phyloP scores from a whole-genome alignment of 2,888 invertebrate genomes.

The Trichogramma dendrolimi region DNA sequence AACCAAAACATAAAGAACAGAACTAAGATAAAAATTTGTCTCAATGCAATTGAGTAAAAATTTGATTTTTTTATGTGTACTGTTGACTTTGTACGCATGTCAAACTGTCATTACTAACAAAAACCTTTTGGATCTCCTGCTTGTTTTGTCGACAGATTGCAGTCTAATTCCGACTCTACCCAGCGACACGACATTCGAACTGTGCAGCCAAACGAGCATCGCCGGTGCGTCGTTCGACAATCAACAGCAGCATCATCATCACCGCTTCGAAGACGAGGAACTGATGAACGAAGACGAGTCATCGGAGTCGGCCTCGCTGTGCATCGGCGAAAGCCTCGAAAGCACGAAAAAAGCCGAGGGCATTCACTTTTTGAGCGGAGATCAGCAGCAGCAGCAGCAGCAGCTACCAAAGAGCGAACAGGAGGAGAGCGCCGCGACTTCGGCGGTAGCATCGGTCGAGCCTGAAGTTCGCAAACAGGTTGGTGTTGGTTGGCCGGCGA shows the following conservation, averaged over 20 bases:
- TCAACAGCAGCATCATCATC: slow-evolving; percentile 20
- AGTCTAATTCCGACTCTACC: slow-evolving; percentile 37
- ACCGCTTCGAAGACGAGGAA: slow-evolving; percentile 12
- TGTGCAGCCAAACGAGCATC: slow-evolving; percentile 36
- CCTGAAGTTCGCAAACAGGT: slow-evolving; percentile 51
- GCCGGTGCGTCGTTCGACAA: neutral
- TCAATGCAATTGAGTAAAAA: too few relatives aligned
- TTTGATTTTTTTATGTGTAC: too few relatives aligned
- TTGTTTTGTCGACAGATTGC: too few relatives aligned
- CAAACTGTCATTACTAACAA: too few relatives aligned
- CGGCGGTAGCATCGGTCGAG: slow-evolving; percentile 30
- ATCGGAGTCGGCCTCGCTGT: slow-evolving; percentile 13
- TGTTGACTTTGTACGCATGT: too few relatives aligned
- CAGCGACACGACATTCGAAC: slow-evolving; percentile 48
- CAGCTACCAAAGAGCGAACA: slow-evolving; percentile 19
- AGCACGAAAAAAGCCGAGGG: slow-evolving; percentile 35
- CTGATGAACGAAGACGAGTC: slow-evolving; percentile 19
- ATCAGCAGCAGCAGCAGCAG: neutral
- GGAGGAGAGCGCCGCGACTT: slow-evolving; percentile 35
- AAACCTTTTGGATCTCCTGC: too few relatives aligned
- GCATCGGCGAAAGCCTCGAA: slow-evolving; percentile 36
- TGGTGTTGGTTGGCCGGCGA: slow-evolving; percentile 42
- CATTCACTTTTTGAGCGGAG: slow-evolving; percentile 41
- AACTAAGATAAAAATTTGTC: too few relatives aligned
- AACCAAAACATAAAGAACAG: too few relatives aligned